A percentile compares a stretch with the other conserved stretches of the same genome.
Evolutionary conservation across 2,113 vertebrate genomes (phyloP).

Genomic region (Megalops atlanticus): DNA sequence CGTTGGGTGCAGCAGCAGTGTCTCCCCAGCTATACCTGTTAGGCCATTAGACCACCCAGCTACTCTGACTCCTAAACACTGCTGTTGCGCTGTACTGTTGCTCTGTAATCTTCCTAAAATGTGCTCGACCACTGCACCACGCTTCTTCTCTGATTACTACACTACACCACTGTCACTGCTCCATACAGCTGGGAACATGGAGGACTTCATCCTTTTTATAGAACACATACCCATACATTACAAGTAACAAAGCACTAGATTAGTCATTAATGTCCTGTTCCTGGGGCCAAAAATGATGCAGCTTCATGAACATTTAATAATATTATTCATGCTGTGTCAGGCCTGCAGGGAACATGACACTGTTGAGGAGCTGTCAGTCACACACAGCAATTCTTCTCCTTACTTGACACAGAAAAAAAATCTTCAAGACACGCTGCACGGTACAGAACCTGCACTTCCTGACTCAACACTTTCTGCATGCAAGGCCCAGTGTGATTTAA

Average conservation of each 20-base stretch:
- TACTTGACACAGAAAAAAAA: neutral
- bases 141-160: neutral
- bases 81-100: too few species aligned
- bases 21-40: too few species aligned
- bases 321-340: neutral
- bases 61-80: neutral
- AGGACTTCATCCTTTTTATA: neutral
- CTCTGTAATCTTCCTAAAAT: too few species aligned
- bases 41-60: too few species aligned
- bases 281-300: neutral
- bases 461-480: neutral
- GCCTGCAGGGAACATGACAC: neutral
- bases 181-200: too few species aligned
- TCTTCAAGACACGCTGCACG: too few species aligned
- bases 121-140: neutral
- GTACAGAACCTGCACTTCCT: neutral
- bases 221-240: neutral
- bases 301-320: neutral
- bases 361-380: neutral
- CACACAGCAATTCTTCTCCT: neutral
- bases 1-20: neutral
- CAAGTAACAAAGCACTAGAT: neutral
- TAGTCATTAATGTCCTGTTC: neutral
- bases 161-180: neutral
- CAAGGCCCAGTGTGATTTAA: neutral